Evolutionary conservation across 92 coral and sea anemone genomes (phyloP), one percentile per base, ranked within the genome.

Genomic region (Zoanthus sociatus): DNA sequence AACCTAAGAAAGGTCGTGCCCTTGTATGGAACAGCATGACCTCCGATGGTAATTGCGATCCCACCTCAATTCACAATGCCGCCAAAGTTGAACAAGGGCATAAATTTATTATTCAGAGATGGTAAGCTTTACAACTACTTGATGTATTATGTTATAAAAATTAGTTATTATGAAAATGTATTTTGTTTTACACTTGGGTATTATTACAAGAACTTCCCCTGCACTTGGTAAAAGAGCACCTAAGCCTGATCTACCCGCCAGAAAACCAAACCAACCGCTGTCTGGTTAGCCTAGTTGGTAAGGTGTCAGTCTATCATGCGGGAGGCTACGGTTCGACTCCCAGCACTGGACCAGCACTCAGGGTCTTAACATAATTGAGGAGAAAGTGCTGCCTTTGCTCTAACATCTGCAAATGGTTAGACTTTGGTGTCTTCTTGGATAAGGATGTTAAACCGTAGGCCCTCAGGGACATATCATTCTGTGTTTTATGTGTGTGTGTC

Each of bases 11-110:
- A 82, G 99, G 99, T 10, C 94, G 96, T 33, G 99, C 99, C 1
- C 91, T 97, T 20, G 90, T 97, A 60, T 97, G 99, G 99, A 97
- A 97, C 93, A 97, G 96, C 72, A 97, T 97, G 99, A 93, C 87
- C 47, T 67, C 75, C 2, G 89, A 83, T 63, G 99, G 98, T 8
- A 90, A 95, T 56, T 97, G 99, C 63, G 99, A 97, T 63, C 94
- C 97, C 10, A 77, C 91, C 4, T 97, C 99, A 2, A 73, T 97
- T 58, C 99, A 97, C 87, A 94, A 97, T 88, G 99, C 99, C 14
- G 94, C 94, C 1, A 89, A 91, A 78, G 99, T 97, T 66, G 56
- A 84, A 16, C 90, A 89, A 61, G 99, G 99, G 79, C 98, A 97
- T 70, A 97, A 97, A 79, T 92, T 90, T 71, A 97, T 97, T 79